Conservation (phyloP, 2,113 vertebrate genomes). For the Pteronura brasiliensis region DNA sequence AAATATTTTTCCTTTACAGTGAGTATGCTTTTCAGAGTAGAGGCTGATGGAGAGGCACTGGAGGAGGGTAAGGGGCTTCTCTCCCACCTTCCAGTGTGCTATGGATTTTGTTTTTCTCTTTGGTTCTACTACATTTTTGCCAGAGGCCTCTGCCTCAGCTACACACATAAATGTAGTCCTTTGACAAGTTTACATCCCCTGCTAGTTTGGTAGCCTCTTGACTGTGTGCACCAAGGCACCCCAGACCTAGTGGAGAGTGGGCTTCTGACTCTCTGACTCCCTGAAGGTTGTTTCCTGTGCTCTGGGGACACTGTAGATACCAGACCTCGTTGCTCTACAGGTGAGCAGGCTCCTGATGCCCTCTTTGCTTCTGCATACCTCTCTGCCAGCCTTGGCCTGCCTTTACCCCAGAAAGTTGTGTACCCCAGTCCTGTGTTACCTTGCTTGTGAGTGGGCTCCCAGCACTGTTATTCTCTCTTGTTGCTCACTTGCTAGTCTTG, state of each 20-base stretch:
- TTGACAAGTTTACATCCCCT: not conserved
- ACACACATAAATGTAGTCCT: not conserved
- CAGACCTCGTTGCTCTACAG: not conserved
- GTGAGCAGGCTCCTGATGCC: too few species aligned
- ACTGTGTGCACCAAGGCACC: not conserved
- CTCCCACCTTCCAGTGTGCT: not conserved
- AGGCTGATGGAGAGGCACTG: not conserved
- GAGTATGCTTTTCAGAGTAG: not conserved
- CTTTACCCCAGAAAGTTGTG: not conserved
- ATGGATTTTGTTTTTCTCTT: not conserved
- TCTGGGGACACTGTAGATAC: not conserved
- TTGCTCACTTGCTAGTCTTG: not conserved
- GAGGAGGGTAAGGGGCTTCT: not conserved
- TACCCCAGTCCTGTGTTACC: not conserved
- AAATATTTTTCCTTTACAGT: not conserved
- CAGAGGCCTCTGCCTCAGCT: not conserved
- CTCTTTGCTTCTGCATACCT: not conserved
- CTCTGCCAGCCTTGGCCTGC: not conserved
- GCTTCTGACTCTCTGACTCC: not conserved
- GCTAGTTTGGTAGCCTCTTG: not conserved
- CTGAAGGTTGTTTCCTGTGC: not conserved
- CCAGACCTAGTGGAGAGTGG: not conserved
- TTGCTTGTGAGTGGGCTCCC: not conserved
- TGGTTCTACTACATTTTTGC: not conserved
- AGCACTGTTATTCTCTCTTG: not conserved